phyloP scores from a whole-genome alignment of 2,797 vertebrate species.

The Sebastes variabilis region DNA sequence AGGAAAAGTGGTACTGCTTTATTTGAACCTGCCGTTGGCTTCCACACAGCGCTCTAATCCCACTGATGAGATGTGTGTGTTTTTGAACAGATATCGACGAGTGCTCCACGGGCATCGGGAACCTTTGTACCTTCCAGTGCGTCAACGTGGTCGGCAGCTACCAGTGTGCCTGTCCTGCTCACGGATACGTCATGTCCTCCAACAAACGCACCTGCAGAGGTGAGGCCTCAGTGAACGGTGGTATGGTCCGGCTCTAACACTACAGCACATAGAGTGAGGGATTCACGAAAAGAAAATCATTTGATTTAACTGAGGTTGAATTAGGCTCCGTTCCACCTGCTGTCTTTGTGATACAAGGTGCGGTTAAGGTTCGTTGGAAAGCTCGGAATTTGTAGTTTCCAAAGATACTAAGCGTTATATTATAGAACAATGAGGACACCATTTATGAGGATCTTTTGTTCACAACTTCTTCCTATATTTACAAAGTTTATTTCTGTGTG shows the following conservation, averaged over 20 bases:
- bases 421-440: too few species aligned
- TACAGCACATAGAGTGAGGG: background rate
- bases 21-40: background rate
- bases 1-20: background rate
- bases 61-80: background rate
- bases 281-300: background rate
- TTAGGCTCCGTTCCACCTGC: background rate
- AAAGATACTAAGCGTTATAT: too few species aligned
- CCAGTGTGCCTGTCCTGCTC: slow-evolving; percentile 90
- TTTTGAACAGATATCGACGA: slow-evolving; percentile 90
- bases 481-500: too few species aligned
- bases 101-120: slow-evolving; percentile 88
- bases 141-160: slow-evolving; percentile 94
- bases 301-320: background rate
- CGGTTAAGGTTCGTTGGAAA: too few species aligned
- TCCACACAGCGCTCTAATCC: background rate
- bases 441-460: too few species aligned
- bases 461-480: too few species aligned
- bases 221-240: slow-evolving; percentile 55
- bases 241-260: background rate
- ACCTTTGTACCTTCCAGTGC: slow-evolving; percentile 92
- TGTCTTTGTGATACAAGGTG: too few species aligned
- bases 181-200: slow-evolving; percentile 87
- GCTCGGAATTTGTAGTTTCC: too few species aligned
- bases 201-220: slow-evolving; percentile 93